Conservation (phyloP, 1,140 invertebrate species). For the Brachionus rotundiformis region DNA sequence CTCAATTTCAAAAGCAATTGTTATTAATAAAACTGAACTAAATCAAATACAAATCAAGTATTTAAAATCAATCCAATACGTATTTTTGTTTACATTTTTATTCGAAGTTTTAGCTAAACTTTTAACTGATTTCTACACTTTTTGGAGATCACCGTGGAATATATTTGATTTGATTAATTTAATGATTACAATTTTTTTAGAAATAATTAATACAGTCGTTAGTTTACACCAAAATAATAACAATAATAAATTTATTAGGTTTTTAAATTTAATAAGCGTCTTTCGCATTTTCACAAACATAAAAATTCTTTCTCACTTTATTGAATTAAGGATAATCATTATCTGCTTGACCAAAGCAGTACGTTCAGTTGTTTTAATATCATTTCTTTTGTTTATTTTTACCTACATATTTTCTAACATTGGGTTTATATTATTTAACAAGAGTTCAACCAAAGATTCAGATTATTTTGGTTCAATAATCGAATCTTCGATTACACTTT, state of each 20-base stretch:
- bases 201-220: not conserved
- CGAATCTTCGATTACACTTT: slow-evolving; percentile 29
- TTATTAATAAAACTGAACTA: not conserved
- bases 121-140: not conserved
- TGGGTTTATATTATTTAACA: not conserved
- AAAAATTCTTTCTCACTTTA: slow-evolving; percentile 25
- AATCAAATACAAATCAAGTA: not conserved
- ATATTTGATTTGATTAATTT: slow-evolving; percentile 17
- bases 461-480: slow-evolving; percentile 20
- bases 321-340: slow-evolving; percentile 23
- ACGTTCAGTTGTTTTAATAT: not conserved
- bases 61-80: not conserved
- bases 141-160: slow-evolving; percentile 34
- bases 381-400: slow-evolving; percentile 26
- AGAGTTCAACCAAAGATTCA: not conserved
- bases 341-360: slow-evolving; percentile 41
- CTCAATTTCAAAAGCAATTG: slow-evolving; percentile 8
- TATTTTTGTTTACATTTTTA: not conserved
- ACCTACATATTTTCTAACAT: slow-evolving; percentile 25
- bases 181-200: not conserved
- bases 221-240: not conserved
- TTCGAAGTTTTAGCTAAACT: not conserved
- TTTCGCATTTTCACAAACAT: slow-evolving; percentile 28
- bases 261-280: slow-evolving; percentile 6
- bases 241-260: not conserved